Conservation (phyloP, 2,113 vertebrate genomes). For the Amphilophus citrinellus region DNA sequence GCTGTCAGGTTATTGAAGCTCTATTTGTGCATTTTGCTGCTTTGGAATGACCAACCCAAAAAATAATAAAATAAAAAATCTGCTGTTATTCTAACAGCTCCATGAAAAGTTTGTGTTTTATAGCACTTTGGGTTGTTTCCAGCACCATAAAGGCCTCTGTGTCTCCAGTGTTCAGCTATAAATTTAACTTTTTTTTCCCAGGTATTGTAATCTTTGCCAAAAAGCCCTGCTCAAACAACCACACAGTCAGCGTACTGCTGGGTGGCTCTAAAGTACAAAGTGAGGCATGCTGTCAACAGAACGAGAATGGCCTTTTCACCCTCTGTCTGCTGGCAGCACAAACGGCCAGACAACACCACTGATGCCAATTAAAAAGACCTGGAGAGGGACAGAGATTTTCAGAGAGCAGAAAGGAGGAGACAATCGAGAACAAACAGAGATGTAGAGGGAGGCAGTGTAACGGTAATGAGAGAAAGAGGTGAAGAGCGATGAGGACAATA, state of each 20-base stretch:
- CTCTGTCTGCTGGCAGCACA: slow-evolving; percentile 11
- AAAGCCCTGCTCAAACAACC: slow-evolving; percentile 1
- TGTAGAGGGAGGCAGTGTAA: neutral
- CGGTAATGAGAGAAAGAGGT: slow-evolving; percentile 13
- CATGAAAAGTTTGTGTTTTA: neutral
- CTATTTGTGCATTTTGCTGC: neutral
- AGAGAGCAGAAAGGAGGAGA: neutral
- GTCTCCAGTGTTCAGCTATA: neutral
- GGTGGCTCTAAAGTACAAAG: slow-evolving; percentile 2
- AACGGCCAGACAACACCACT: neutral
- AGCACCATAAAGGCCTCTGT: neutral
- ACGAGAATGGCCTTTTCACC: slow-evolving; percentile 36
- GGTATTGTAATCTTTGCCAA: neutral
- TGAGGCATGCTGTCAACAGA: slow-evolving; percentile 4
- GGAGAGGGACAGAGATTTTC: slow-evolving; percentile 3
- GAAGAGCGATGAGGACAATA: slow-evolving; percentile 5
- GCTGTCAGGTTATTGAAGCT: no score
- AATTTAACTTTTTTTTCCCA: neutral
- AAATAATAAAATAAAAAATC: neutral
- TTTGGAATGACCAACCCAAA: neutral
- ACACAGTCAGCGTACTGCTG: neutral
- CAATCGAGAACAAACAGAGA: neutral
- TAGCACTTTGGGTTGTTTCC: neutral
- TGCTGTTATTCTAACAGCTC: neutral
- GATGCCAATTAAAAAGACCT: slow-evolving; percentile 41